These are phyloP conservation scores for Sphinx pinastri DNA, from an alignment of 2,888 invertebrate species.

Conservation along the genomic window DNA sequence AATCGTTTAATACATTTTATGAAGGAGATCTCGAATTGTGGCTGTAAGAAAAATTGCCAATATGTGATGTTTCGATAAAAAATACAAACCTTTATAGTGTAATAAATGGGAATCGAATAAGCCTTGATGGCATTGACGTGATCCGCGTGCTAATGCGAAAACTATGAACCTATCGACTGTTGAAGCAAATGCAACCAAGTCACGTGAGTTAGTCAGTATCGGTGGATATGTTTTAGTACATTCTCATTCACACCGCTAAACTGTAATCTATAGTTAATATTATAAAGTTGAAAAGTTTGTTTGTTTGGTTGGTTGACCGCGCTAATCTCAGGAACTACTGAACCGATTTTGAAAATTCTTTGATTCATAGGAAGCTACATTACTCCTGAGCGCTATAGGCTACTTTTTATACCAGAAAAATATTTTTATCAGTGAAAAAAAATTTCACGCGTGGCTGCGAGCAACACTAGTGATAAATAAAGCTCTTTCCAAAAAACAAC, in stretches of 20 bases:
- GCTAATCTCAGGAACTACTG: too few relatives aligned
- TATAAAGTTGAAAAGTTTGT: too few relatives aligned
- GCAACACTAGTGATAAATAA: background rate
- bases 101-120: slow-evolving; percentile 65
- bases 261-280: too few relatives aligned
- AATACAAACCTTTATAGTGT: slow-evolving; percentile 57
- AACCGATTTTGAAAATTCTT: too few relatives aligned
- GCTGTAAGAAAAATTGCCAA: slow-evolving; percentile 28
- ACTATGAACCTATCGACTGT: slow-evolving; percentile 50
- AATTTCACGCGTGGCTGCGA: too few relatives aligned
- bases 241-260: background rate
- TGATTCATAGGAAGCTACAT: too few relatives aligned
- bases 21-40: slow-evolving; percentile 26
- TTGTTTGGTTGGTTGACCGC: too few relatives aligned
- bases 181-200: slow-evolving; percentile 39
- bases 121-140: slow-evolving; percentile 61
- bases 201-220: slow-evolving; percentile 6
- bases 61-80: slow-evolving; percentile 38
- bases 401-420: too few relatives aligned
- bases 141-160: slow-evolving; percentile 55
- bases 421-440: too few relatives aligned
- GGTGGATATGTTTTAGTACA: slow-evolving; percentile 12
- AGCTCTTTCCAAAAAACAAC: background rate
- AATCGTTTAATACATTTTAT: slow-evolving; percentile 31
- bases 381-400: too few relatives aligned